A percentile compares a stretch with the other conserved stretches of the same genome.
Conservation (phyloP, 2,113 vertebrate species). For the Mugil cephalus region DNA sequence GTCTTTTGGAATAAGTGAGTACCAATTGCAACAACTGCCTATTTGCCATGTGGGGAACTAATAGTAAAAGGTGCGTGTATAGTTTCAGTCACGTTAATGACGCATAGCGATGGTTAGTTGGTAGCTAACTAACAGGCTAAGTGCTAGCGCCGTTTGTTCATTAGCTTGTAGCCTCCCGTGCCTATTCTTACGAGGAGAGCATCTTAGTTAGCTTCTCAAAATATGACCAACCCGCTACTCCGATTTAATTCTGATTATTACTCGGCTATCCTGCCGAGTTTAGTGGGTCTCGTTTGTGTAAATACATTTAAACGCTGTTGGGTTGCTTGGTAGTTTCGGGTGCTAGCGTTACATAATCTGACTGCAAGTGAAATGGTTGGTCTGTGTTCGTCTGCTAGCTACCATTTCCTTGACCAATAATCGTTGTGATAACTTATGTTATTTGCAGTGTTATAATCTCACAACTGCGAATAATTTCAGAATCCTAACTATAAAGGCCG, state of each 20-base stretch:
- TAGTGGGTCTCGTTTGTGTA: rapidly evolving
- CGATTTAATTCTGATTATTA: rapidly evolving
- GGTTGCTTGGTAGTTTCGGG: slow-evolving; percentile 37
- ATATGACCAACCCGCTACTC: background rate
- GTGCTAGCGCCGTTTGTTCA: slow-evolving; percentile 37
- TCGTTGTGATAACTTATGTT: background rate
- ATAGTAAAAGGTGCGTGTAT: background rate
- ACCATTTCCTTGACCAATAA: slow-evolving; percentile 41
- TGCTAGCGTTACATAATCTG: slow-evolving; percentile 79
- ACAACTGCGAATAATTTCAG: rapidly evolving
- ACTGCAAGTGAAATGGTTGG: slow-evolving; percentile 61
- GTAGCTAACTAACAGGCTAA: slow-evolving; percentile 54
- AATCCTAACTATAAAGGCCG: background rate
- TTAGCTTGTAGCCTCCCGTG: slow-evolving; percentile 51
- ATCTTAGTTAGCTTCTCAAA: background rate
- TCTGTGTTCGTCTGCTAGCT: slow-evolving; percentile 27
- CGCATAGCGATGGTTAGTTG: slow-evolving; percentile 54
- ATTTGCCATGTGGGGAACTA: background rate
- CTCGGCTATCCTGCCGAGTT: background rate
- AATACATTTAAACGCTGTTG: background rate
- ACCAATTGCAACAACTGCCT: background rate
- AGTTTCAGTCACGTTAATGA: slow-evolving; percentile 53
- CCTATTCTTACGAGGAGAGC: slow-evolving; percentile 1
- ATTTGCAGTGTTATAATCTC: background rate
- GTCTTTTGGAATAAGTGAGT: slow-evolving; percentile 84